These are phyloP conservation scores for Uria aalge DNA, from an alignment of 2,113 vertebrate genomes.

Conservation along the genomic window DNA sequence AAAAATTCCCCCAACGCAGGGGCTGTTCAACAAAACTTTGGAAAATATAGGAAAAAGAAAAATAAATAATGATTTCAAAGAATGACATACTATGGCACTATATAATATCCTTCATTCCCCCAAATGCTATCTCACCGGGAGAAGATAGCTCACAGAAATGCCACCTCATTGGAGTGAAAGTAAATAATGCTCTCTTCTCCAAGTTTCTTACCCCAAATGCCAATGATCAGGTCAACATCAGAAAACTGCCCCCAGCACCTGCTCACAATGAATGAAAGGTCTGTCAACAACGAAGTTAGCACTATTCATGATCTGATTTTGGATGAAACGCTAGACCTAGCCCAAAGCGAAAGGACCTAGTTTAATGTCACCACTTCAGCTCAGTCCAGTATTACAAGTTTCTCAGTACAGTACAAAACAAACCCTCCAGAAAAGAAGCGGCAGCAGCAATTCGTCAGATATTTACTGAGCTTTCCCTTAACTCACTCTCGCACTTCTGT, in stretches of 20 bases:
- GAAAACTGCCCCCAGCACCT: background rate
- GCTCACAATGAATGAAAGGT: background rate
- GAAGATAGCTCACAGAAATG: slow-evolving; percentile 19
- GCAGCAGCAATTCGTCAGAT: slow-evolving; percentile 43
- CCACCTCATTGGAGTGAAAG: background rate
- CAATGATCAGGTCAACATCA: background rate
- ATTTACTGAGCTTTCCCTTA: background rate
- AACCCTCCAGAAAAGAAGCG: slow-evolving; percentile 28
- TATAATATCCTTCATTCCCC: too few species aligned
- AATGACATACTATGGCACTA: background rate
- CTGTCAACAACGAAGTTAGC: background rate
- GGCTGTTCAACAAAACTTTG: background rate
- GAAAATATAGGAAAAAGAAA: background rate
- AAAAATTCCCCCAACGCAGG: background rate
- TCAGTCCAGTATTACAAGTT: background rate
- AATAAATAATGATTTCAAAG: background rate
- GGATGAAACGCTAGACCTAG: background rate
- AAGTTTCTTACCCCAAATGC: background rate
- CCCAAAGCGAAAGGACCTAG: background rate
- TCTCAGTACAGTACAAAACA: background rate
- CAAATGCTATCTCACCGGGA: background rate
- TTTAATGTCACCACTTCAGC: slow-evolving; percentile 35
- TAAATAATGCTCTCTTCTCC: background rate
- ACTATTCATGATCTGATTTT: background rate
- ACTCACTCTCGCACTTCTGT: background rate